Conservation (phyloP, 2,113 vertebrate species). For the Helogale parvula region DNA sequence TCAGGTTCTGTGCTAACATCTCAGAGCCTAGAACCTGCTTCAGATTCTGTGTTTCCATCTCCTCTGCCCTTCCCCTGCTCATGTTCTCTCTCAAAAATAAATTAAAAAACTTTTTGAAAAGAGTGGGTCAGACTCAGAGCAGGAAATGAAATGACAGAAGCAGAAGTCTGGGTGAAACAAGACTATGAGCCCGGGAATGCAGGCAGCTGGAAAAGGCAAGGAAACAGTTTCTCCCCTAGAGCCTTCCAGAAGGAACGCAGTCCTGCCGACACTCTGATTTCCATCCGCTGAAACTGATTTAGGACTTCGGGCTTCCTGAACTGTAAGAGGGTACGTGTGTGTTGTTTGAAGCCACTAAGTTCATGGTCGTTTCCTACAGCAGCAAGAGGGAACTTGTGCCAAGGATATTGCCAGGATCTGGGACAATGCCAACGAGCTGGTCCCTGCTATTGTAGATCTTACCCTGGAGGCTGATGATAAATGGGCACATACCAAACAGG, state of each 20-base stretch:
- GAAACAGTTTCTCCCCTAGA: background rate
- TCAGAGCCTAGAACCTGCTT: too few relatives aligned
- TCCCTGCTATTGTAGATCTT: background rate
- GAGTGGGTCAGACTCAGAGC: background rate
- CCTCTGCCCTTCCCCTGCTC: too few relatives aligned
- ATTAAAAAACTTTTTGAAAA: background rate
- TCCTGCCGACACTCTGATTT: background rate
- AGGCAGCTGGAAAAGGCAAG: background rate
- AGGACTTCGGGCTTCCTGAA: background rate
- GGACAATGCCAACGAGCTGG: background rate
- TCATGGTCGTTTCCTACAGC: background rate
- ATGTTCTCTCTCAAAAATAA: too few relatives aligned
- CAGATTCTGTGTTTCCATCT: too few relatives aligned
- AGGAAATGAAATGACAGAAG: background rate
- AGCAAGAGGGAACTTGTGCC: background rate
- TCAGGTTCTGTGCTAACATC: too few relatives aligned
- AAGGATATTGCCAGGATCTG: background rate
- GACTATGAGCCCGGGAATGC: too few relatives aligned
- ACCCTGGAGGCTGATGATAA: background rate
- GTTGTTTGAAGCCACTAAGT: background rate
- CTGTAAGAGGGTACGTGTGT: fast-evolving
- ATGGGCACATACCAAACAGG: background rate
- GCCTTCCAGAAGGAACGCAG: background rate
- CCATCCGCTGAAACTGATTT: background rate
- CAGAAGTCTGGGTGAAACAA: fast-evolving